Evolutionary conservation across 2,888 invertebrate species (phyloP).

Genomic region (Operophtera brumata): DNA sequence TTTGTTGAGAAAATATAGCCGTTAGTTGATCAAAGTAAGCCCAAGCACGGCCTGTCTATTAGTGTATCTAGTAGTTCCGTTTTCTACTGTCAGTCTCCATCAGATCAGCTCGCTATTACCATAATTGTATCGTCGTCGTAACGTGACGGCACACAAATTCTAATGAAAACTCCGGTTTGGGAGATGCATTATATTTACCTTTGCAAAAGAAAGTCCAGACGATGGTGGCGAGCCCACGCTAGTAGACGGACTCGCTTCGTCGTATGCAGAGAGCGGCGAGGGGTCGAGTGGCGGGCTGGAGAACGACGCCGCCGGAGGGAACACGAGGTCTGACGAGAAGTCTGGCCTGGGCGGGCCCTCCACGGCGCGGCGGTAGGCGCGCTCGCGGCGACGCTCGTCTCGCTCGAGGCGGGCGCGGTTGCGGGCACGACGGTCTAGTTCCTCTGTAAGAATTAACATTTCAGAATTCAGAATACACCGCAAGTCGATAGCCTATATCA

Average conservation of each 20-base stretch:
- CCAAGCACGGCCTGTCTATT: too few relatives aligned
- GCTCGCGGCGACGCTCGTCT: constrained; percentile 90
- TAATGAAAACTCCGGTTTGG: too few relatives aligned
- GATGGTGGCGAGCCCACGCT: constrained; percentile 48
- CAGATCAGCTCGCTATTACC: too few relatives aligned
- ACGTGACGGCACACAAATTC: too few relatives aligned
- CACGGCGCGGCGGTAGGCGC: constrained; percentile 85
- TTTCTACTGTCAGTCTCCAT: too few relatives aligned
- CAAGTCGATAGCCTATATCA: too few relatives aligned
- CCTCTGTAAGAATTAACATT: constrained; percentile 73
- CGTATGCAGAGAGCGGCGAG: constrained; percentile 32
- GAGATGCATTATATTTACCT: constrained; percentile 46
- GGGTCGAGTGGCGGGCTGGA: constrained; percentile 42
- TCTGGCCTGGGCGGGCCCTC: constrained; percentile 85
- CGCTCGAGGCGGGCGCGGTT: constrained; percentile 85
- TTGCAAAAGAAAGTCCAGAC: constrained; percentile 71
- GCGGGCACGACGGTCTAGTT: constrained; percentile 86
- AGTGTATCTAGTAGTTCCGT: too few relatives aligned
- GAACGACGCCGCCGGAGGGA: constrained; percentile 59
- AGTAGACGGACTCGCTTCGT: constrained; percentile 38
- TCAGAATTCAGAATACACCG: too few relatives aligned
- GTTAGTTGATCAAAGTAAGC: too few relatives aligned
- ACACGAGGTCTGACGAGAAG: constrained; percentile 77
- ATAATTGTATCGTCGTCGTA: too few relatives aligned
- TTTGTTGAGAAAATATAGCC: too few relatives aligned